Base-by-base conservation (phyloP, 2,888 invertebrate species). In the Scaptodrosophila latifasciaeformis region DNA sequence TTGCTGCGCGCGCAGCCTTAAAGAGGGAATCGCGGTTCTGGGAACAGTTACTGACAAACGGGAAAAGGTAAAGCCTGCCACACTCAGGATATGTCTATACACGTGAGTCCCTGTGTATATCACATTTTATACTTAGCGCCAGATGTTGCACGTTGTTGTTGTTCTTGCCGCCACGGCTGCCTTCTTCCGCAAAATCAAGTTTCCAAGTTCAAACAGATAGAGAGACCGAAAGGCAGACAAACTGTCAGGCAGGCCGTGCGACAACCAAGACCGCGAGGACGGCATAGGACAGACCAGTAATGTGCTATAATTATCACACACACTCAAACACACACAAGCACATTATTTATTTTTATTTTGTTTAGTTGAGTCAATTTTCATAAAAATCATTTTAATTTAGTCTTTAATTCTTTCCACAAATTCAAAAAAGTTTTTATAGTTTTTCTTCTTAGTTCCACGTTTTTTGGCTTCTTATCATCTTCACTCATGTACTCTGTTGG, bases 121-220 rank as follows among this genome's bases (percentile, higher is more conserved):
- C 78, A 74, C 78, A 67, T 76, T 78, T 72, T 78, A 71, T 72
- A 79, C 79, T 78, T 78, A 72, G 79, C 76, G 74, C 70, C 74
- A 75, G 77, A 75, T 79, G 79, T 75, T 67, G 63, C 65, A 63
- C 62, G 65, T 64, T 54, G 52, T 53, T 52, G 49, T 49, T 43
- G 49, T 43, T 53, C 31, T 43, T 49, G 57, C 43, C 44, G 12
- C 18, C 43, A 43, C 39, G 21, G 35, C 37, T 59, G 59, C 57
- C 65, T 57, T 57, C 65, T 66, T 62, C 63, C 70, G 56, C 65
- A 60, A 75, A 75, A 77, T 77, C 80, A 79, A 77, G 74, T 77
- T 72, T 52, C 74, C 80, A 79, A 75, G 75, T 75, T 75, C 82
- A 82, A 71, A 82, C 61, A 66, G 58, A 64, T 55, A 65, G 79